These are phyloP conservation scores for Brachionus sp. DNA, from an alignment of 1,140 invertebrate species.

Conservation along the genomic window DNA sequence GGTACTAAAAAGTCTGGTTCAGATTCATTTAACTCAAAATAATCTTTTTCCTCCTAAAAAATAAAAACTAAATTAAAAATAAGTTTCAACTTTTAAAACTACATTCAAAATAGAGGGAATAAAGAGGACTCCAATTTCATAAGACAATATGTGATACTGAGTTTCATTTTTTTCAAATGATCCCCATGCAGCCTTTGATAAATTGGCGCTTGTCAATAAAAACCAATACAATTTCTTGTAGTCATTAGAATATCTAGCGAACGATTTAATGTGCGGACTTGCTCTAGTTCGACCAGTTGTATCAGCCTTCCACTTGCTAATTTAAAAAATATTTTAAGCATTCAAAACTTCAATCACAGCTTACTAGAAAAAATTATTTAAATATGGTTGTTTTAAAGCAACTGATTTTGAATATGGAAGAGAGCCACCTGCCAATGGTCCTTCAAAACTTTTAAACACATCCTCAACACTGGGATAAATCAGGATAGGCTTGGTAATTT, in stretches of 20 bases:
- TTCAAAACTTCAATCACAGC: slow-evolving; percentile 51
- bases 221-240: slow-evolving; percentile 44
- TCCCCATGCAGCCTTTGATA: slow-evolving; percentile 45
- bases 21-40: background rate
- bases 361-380: slow-evolving; percentile 74
- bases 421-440: slow-evolving; percentile 75
- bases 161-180: slow-evolving; percentile 41
- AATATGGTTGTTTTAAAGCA: slow-evolving; percentile 80
- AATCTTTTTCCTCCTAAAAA: background rate
- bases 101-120: slow-evolving; percentile 18
- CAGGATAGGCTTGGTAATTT: slow-evolving; percentile 49
- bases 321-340: background rate
- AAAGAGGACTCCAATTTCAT: slow-evolving; percentile 44
- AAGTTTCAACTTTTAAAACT: background rate
- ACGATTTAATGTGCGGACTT: slow-evolving; percentile 47
- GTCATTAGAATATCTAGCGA: background rate
- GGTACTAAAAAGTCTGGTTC: slow-evolving; percentile 9
- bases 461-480: slow-evolving; percentile 73
- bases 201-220: slow-evolving; percentile 46
- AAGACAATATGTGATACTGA: slow-evolving; percentile 38
- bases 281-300: slow-evolving; percentile 2
- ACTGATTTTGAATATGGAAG: slow-evolving; percentile 77
- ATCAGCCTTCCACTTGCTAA: slow-evolving; percentile 39
- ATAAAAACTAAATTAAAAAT: background rate
- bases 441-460: slow-evolving; percentile 77